These are phyloP conservation scores for Budorcas taxicolor DNA, from an alignment of 2,113 vertebrate species.

Conservation along the genomic window DNA sequence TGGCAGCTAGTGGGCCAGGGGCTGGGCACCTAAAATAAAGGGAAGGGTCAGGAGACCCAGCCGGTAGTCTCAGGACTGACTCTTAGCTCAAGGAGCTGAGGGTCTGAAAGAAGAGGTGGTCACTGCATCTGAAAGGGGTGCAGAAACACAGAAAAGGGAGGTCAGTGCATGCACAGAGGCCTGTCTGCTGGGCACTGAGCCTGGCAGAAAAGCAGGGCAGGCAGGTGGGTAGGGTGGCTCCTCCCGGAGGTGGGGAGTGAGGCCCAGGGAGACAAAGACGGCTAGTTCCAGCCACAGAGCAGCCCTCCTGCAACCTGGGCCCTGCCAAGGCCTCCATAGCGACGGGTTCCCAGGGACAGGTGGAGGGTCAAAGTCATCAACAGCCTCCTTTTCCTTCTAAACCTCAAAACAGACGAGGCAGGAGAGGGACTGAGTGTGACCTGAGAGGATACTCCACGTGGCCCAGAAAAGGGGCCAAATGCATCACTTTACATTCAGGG, in stretches of 20 bases:
- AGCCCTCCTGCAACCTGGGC: not conserved
- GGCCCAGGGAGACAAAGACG: not conserved
- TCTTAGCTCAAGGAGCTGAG: not conserved
- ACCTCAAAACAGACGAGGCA: not conserved
- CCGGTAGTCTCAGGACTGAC: not conserved
- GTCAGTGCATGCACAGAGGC: accelerated
- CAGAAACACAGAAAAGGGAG: not conserved
- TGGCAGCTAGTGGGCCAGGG: not conserved
- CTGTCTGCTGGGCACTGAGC: not conserved
- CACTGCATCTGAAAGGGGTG: not conserved
- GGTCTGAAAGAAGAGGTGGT: not conserved
- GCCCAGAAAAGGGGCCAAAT: not conserved
- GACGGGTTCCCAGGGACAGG: not conserved
- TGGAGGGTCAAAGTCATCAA: not conserved
- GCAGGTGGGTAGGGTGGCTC: not conserved
- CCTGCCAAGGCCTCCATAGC: too few relatives aligned
- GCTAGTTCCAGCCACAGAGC: too few relatives aligned
- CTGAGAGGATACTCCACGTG: accelerated
- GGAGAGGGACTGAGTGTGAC: too few relatives aligned
- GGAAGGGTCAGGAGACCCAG: not conserved
- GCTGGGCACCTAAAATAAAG: accelerated
- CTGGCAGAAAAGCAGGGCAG: not conserved
- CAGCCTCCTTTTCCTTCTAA: not conserved
- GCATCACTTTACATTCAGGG: not conserved
- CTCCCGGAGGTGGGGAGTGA: not conserved